Conservation (phyloP, 2,113 vertebrate genomes). For the Calypte anna region DNA sequence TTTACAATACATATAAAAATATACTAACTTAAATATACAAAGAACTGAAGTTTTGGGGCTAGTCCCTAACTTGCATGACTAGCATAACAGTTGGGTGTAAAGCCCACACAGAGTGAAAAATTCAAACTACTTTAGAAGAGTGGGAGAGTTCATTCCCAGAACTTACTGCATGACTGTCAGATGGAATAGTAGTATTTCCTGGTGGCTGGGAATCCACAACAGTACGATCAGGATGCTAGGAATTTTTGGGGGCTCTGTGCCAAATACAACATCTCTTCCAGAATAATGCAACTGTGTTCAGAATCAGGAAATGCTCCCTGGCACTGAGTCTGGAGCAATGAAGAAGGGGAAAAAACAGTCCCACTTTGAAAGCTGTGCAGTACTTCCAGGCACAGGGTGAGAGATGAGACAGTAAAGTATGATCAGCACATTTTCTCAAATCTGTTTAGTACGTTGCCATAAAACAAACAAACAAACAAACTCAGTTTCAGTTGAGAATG, state of each 20-base stretch:
- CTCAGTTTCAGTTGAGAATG: background rate
- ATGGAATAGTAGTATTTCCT: background rate
- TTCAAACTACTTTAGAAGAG: background rate
- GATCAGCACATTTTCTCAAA: background rate
- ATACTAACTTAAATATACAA: background rate
- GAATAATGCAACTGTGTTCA: background rate
- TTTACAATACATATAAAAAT: background rate
- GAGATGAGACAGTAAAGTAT: background rate
- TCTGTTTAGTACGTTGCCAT: background rate
- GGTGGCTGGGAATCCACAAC: background rate
- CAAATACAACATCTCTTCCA: background rate
- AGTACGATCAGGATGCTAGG: background rate
- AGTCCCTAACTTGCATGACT: background rate
- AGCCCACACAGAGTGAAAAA: background rate
- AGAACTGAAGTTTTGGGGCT: background rate
- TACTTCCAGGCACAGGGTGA: background rate
- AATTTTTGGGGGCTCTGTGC: background rate
- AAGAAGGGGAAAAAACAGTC: background rate
- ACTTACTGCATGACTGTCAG: background rate
- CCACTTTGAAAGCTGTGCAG: background rate
- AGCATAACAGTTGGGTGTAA: background rate
- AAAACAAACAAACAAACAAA: no score
- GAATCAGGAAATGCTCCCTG: background rate
- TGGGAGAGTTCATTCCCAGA: background rate
- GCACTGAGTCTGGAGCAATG: background rate